Evolutionary conservation across 1,140 invertebrate genomes (phyloP).

Genomic region (Melipona quadrifasciata): DNA sequence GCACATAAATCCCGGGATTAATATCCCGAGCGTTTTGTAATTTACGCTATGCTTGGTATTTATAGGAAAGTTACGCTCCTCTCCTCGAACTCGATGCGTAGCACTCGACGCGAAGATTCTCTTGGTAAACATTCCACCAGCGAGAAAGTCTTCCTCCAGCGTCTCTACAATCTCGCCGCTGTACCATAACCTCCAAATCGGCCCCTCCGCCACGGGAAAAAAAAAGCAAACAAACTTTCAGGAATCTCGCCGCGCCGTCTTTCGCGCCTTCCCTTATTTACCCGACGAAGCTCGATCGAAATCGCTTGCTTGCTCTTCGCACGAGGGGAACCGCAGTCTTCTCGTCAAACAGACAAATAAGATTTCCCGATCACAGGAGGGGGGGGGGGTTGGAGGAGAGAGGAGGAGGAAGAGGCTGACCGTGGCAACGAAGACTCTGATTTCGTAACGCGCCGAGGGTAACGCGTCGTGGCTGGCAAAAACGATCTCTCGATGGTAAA

Average conservation of each 20-base stretch:
- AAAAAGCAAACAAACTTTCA: neutral
- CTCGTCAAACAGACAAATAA: neutral
- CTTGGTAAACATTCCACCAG: neutral
- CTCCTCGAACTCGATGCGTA: neutral
- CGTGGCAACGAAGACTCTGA: neutral
- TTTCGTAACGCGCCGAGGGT: too few species aligned
- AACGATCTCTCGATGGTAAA: conserved; percentile 21
- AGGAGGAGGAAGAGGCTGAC: neutral
- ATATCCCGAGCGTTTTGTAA: neutral
- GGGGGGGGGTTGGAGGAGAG: too few species aligned
- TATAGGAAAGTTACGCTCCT: neutral
- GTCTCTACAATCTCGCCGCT: neutral
- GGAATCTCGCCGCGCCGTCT: neutral
- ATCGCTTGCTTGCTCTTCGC: neutral
- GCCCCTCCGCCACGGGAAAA: neutral
- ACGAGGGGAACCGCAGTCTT: neutral
- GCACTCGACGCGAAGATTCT: neutral
- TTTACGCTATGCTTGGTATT: neutral
- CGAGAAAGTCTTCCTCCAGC: neutral
- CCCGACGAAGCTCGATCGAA: neutral
- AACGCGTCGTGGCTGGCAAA: neutral
- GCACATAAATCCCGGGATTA: neutral
- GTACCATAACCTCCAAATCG: neutral
- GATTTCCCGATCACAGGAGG: neutral
- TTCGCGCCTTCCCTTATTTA: neutral